Base-by-base conservation (phyloP, 2,797 vertebrate genomes). In the Schizopygopsis malacanthus region DNA sequence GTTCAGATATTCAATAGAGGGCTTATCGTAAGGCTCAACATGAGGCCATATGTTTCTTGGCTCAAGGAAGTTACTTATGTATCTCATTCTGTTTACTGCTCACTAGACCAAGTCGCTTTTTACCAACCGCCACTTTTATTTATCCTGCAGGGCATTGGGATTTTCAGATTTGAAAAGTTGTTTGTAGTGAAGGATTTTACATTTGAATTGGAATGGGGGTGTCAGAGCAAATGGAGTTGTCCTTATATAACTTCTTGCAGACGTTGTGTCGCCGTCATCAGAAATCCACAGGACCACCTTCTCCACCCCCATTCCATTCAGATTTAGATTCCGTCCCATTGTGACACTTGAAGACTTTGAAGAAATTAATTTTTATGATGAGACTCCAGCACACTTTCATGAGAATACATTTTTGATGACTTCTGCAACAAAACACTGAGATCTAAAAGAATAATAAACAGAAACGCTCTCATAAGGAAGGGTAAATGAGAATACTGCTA, bases 371-470 rank as follows among this genome's bases (percentile, higher is more conserved):
- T 86, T 43, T 87, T 12, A 73, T 70, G 50, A 71, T 83, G 65
- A 87, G 50, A 84, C 73, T 83, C 69, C 37, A 76, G 87, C 85
- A 43, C 84, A 82, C 52, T 41, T 75, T 67, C 10, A 85, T 47
- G 43, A 79, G 59, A 83, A 82, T 85, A 25, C 72, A 87, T 88
- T 81, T 91, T 86, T 87, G 52, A 89, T 79, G 72, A 83, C 39
- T 39, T 37, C 61, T 84, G 81, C 77, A 71, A 84, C 63, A 63
- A 43, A 76, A 86, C 67, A 43, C 43, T 73, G 73, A 85, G 76
- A 79, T 82, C 81, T 76, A 72, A 78, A 86, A 84, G 63, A 88
- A 90, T 89, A 83, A 83, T 82, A 71, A 77, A 37, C 83, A 78
- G 78, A 88, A 85, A 72, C 77, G 25, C 25, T 79, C 86, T 81